Base-by-base conservation (phyloP, 2,888 invertebrate genomes). In the Tanypteryx hageni region DNA sequence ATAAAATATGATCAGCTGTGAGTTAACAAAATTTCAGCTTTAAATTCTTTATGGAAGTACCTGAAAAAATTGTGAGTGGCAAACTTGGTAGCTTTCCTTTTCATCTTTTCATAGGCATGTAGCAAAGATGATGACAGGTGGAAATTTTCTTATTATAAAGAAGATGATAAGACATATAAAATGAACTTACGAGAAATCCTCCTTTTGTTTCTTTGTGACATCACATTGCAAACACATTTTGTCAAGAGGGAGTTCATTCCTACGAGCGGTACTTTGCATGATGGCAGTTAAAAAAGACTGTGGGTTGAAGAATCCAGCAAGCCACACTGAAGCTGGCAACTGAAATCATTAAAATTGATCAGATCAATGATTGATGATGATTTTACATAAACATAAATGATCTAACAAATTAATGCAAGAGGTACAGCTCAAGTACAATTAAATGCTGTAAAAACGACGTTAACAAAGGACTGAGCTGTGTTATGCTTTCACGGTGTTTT, bases 161-260 rank as follows among this genome's bases (percentile, higher is more conserved):
- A n/a, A 9, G 2, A 61, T 44, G 18, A 82, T 16, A 61, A 81
- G 18, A 92, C 16, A 27, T 27, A 57, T 61, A 58, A 92, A 92
- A 31, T 85, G 85, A 85, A 95, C 96, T 96, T 96, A 98, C 98
- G 98, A 97, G 95, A 99, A 98, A 94, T 99, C 99, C 94, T 99
- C 99, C 94, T 98, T 98, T 95, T 97, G 97, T 95, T 99, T 99
- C 95, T 99, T 99, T 11, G 99, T 99, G 92, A 99, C 99, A 95
- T 99, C 99, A 95, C 99, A 99, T 94, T 99, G 98, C 27, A 99
- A 96, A 95, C 98, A 99, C 99, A 99, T 99, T 95, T 99, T 98
- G 95, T 99, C 99, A 84, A 99, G 96, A 0, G 99, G 99, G 94
- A 99, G 96, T 95, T 98, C 98, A 94, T 98, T 98, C 94, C 98